phyloP scores from a whole-genome alignment of 1,140 invertebrate species.

The Aporrectodea caliginosa region DNA sequence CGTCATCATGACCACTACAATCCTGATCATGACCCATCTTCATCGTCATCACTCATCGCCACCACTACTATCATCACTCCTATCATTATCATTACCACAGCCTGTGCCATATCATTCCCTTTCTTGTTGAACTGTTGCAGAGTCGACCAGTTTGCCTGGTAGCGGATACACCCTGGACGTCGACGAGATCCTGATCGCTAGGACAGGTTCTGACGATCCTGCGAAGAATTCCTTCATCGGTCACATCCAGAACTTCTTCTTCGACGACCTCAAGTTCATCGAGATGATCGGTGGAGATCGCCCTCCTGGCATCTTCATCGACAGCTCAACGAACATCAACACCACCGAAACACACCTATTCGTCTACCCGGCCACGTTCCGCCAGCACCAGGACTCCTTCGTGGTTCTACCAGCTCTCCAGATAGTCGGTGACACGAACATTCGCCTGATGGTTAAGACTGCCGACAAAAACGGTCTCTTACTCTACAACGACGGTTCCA shows the following conservation, averaged over 20 bases:
- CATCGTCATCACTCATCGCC: no score
- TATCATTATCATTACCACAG: neutral
- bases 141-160: conserved; percentile 25
- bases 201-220: conserved; percentile 23
- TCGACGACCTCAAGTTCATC: conserved; percentile 40
- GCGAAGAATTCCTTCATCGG: conserved; percentile 40
- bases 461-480: conserved; percentile 73
- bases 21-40: no score
- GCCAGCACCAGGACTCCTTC: conserved; percentile 34
- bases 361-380: conserved; percentile 43
- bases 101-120: no score
- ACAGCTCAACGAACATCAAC: neutral
- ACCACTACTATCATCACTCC: no score
- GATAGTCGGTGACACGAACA: conserved; percentile 33
- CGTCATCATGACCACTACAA: no score
- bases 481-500: conserved; percentile 90
- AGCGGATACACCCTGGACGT: conserved; percentile 34
- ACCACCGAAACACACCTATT: conserved; percentile 18
- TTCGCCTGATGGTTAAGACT: conserved; percentile 50
- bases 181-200: conserved; percentile 35
- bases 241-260: conserved; percentile 44
- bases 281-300: conserved; percentile 4
- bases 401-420: conserved; percentile 38
- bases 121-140: neutral
- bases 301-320: conserved; percentile 5